Evolutionary conservation across 2,113 vertebrate genomes (phyloP).

Genomic region (Rhodinocichla rosea): DNA sequence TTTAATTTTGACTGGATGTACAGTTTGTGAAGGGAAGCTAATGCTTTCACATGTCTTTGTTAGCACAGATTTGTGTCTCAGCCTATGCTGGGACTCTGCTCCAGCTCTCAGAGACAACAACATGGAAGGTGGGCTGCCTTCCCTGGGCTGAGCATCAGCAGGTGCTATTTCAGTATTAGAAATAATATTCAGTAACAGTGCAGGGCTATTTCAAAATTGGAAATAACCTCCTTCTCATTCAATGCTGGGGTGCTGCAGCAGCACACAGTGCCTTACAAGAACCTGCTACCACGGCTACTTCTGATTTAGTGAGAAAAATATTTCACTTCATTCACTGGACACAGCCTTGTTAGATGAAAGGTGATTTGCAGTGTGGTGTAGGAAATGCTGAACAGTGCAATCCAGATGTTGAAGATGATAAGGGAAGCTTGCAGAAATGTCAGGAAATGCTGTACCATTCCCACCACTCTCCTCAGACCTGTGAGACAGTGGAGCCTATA

Average conservation of each 20-base stretch:
- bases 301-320: background rate
- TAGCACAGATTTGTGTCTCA: background rate
- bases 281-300: background rate
- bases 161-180: background rate
- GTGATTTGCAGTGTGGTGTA: background rate
- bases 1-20: background rate
- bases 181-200: background rate
- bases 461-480: background rate
- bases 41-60: background rate
- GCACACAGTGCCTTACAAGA: background rate
- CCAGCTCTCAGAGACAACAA: background rate
- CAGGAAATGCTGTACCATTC: background rate
- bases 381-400: background rate
- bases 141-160: accelerated
- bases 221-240: background rate
- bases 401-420: background rate
- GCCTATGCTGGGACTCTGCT: background rate
- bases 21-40: background rate
- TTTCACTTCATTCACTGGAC: background rate
- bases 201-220: background rate
- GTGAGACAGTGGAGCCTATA: background rate
- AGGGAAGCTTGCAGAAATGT: background rate
- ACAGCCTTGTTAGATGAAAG: background rate
- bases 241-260: background rate
- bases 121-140: background rate